Evolutionary conservation across 2,888 invertebrate genomes (phyloP), one percentile per base, ranked within the genome.

Genomic region (Scelioninae gen. 2): DNA sequence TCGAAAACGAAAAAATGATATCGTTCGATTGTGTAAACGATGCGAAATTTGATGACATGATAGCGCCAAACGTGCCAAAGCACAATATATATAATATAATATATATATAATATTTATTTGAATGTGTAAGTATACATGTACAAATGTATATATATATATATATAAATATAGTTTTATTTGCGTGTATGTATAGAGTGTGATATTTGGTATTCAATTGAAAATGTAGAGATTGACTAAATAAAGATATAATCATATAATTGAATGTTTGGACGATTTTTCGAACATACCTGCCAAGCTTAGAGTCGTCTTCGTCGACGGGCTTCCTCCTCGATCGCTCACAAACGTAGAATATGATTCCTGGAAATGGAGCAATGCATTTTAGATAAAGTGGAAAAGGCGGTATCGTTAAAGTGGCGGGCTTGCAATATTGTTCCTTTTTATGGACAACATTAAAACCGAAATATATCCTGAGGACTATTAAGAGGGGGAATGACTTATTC

Each of bases 241-340:
- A 48, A 60, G 28, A 63, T 55, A 58, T 25, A 72, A 52, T 52
- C 45, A 39, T 50, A 31, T 69, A 61, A 68, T 53, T 31, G 35
- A 58, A 60, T 22, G 28, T 60, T 63, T 9, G n/a, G 11, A 28
- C n/a, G 15, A 28, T 43, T 0, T 19, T 37, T 53, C 11, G 71
- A 50, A 81, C 87, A 89, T 90, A 95, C 95, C 94, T 95, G 89
- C 94, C 93, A 72, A 95, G 88, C 86, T 94, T 95, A 0, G 93
- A 90, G 87, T 94, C 94, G 68, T 94, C 94, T 77, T 94, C 94
- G 78, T 93, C 91, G 68, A 91, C 90, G 65, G 91, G 90, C 85
- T 92, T 92, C 50, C 89, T 88, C 33, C 90, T 89, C 77, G 90
- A 87, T 76, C 87, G 85, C 50, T 87, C 87, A 77, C 87, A 87